Evolutionary conservation across 1,140 invertebrate species (phyloP).

Genomic region (Eriocheir sinensis): DNA sequence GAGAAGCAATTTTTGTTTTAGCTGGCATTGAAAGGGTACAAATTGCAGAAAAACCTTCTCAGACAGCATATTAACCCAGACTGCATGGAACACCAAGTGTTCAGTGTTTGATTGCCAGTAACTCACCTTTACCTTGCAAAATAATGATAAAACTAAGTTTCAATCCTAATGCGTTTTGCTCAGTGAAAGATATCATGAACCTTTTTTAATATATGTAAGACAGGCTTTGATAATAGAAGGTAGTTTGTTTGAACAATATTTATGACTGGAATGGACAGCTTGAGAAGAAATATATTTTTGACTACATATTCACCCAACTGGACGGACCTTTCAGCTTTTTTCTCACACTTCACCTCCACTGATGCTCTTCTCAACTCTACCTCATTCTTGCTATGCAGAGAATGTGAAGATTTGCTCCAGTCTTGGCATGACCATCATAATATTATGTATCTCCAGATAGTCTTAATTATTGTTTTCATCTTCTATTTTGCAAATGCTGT

Average conservation of each 20-base stretch:
- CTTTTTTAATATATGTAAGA: too few relatives aligned
- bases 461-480: not conserved
- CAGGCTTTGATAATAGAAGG: not conserved
- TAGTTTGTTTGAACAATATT: not conserved
- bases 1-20: too few relatives aligned
- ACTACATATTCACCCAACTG: not conserved
- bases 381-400: not conserved
- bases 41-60: too few relatives aligned
- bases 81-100: too few relatives aligned
- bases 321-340: not conserved
- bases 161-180: not conserved
- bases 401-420: not conserved
- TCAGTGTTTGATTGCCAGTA: not conserved
- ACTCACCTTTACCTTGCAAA: too few relatives aligned
- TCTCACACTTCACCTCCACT: not conserved
- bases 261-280: not conserved
- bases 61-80: too few relatives aligned
- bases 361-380: not conserved
- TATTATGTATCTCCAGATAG: not conserved
- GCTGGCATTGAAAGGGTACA: too few relatives aligned
- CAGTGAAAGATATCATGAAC: not conserved
- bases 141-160: not conserved
- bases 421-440: not conserved
- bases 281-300: not conserved
- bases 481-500: not conserved